phyloP scores from a whole-genome alignment of 1,140 invertebrate genomes.

The Hestina assimilis region DNA sequence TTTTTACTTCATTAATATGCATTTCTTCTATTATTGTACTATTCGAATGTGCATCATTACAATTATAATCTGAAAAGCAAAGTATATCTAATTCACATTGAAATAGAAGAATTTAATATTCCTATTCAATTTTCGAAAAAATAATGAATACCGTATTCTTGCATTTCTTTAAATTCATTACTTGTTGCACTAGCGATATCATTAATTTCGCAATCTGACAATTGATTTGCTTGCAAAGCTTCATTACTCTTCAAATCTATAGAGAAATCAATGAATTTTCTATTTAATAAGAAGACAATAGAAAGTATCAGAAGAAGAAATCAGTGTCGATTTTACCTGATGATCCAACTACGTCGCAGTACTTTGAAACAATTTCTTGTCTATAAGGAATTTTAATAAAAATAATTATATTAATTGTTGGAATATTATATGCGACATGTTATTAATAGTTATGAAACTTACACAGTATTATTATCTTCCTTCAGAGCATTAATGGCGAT shows the following conservation, averaged over 20 bases:
- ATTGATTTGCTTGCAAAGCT: background rate
- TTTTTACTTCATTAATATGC: background rate
- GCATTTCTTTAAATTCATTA: constrained; percentile 20
- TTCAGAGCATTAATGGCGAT: background rate
- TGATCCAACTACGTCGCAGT: constrained; percentile 4
- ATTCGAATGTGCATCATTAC: background rate
- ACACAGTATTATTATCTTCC: background rate
- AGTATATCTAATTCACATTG: no score
- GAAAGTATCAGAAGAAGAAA: no score
- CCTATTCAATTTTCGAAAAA: no score
- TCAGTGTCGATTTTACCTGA: no score
- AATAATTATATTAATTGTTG: no score
- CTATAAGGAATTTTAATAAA: constrained; percentile 11
- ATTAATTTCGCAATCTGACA: constrained; percentile 19
- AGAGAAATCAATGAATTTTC: no score
- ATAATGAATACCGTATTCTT: background rate
- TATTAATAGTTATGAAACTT: background rate
- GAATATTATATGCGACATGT: background rate
- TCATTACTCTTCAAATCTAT: background rate
- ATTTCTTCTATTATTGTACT: background rate
- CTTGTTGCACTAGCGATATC: constrained; percentile 26
- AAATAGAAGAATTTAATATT: no score
- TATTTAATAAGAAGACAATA: background rate
- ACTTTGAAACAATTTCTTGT: constrained; percentile 20
- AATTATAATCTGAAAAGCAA: background rate